Evolutionary conservation across 2,113 vertebrate species (phyloP), one percentile per base, ranked within the genome.

Genomic region (Oryzias curvinotus): DNA sequence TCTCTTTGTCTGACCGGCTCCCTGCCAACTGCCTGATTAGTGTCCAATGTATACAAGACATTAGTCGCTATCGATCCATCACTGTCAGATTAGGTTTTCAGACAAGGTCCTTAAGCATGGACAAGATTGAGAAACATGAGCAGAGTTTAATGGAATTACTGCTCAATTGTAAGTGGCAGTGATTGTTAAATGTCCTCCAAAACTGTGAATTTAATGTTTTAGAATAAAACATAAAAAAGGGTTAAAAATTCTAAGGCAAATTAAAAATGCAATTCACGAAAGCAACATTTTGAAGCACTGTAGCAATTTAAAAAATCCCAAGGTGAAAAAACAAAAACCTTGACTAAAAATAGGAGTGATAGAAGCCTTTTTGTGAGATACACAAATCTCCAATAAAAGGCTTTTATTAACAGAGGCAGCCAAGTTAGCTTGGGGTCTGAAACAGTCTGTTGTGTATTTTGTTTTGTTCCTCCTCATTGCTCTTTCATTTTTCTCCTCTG

Each of bases 401-500:
- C 58, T 66, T 54, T 68, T 45, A 50, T 75, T 67, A 70, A 66
- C 46, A 4, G 44, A 65, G 54, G 60, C 62, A n/a, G 71, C 14
- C 30, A 6, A 64, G 70, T 73, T 41, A 55, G 51, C 50, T 54
- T 12, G 4, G 19, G 62, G 55, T 68, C 65, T 57, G 57, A 13
- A 62, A 44, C 55, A 47, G 49, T 1, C 19, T 44, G 47, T 16
- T 73, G 65, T 68, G 48, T 74, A 49, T 80, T 74, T 61, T 68
- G 1, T 69, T 76, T 66, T 52, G 23, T 49, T 79, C 48, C 50
- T 59, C 41, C 46, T 67, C 36, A 47, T 65, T 75, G 55, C 47
- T 10, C 78, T 88, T 80, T 82, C 71, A 78, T 85, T 85, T 63
- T 61, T 69, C 50, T 65, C 58, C 58, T 81, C 63, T 51, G 49